Percentiles rank a stretch among this genome's conserved stretches.
Conservation (phyloP, 2,113 vertebrate species). For the Eulacestoma nigropectus region DNA sequence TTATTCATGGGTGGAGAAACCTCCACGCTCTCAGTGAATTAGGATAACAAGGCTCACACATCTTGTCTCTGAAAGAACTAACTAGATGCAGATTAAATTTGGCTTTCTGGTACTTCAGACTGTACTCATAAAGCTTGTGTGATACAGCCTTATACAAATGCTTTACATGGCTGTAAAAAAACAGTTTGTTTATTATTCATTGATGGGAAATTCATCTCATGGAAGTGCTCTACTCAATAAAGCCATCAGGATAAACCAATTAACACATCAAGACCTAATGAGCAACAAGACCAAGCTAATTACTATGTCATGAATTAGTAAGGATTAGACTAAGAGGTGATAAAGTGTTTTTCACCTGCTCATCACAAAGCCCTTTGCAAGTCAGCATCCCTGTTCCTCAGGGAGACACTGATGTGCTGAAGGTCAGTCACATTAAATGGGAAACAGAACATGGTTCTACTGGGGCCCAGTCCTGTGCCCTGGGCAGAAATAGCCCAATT, state of each 20-base stretch:
- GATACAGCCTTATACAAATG: background rate
- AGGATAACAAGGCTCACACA: background rate
- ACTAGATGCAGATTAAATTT: background rate
- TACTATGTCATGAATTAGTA: background rate
- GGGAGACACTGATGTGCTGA: background rate
- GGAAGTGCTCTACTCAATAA: background rate
- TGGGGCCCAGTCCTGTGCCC: background rate
- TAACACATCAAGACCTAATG: background rate
- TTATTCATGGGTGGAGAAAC: background rate
- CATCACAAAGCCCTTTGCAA: background rate
- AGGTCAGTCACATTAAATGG: background rate
- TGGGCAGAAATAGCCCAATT: background rate
- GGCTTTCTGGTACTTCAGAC: background rate
- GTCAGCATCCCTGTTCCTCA: fast-evolving
- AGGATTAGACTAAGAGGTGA: background rate
- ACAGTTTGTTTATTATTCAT: background rate
- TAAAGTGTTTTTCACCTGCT: background rate
- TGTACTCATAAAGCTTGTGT: background rate
- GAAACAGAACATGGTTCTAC: fast-evolving
- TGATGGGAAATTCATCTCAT: background rate
- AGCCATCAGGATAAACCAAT: background rate
- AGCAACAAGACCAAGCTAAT: background rate
- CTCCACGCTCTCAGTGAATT: background rate
- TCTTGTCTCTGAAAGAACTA: background rate
- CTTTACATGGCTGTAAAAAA: background rate